Evolutionary conservation across 1,140 invertebrate genomes (phyloP).

Genomic region (Cherax destructor): DNA sequence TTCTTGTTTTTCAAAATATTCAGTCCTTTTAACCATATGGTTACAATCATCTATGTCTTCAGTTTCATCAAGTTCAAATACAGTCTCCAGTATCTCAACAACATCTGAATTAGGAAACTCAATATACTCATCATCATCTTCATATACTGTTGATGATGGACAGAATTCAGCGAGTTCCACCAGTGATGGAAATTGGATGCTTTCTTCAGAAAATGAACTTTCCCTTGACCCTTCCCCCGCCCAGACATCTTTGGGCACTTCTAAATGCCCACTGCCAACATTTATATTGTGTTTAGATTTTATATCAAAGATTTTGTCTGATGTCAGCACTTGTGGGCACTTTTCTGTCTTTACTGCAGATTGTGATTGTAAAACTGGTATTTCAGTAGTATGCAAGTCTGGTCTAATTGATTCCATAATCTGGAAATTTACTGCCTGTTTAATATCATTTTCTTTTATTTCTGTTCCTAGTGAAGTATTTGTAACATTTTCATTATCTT

Average conservation of each 20-base stretch:
- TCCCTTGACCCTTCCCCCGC: not conserved
- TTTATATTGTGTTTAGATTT: not conserved
- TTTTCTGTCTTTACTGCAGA: not conserved
- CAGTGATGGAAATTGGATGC: not conserved
- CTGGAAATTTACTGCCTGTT: not conserved
- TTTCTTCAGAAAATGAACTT: not conserved
- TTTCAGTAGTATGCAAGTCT: not conserved
- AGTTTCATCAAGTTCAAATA: constrained; percentile 45
- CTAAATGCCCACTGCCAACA: not conserved
- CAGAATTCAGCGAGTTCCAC: not conserved
- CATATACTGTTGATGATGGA: not conserved
- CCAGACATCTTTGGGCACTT: not conserved
- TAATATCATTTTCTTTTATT: not conserved
- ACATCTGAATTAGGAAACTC: constrained; percentile 31
- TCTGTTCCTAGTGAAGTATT: not conserved
- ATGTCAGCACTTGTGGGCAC: not conserved
- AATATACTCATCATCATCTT: constrained; percentile 34
- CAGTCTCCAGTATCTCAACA: constrained; percentile 33
- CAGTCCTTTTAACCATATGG: not conserved
- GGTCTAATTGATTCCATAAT: not conserved
- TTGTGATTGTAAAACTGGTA: not conserved
- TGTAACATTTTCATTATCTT: not conserved
- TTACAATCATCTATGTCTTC: constrained; percentile 34
- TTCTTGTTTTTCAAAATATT: not conserved
- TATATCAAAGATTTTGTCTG: not conserved